Base-by-base conservation (phyloP, 2,113 vertebrate species). In the Nyctibius bracteatus region DNA sequence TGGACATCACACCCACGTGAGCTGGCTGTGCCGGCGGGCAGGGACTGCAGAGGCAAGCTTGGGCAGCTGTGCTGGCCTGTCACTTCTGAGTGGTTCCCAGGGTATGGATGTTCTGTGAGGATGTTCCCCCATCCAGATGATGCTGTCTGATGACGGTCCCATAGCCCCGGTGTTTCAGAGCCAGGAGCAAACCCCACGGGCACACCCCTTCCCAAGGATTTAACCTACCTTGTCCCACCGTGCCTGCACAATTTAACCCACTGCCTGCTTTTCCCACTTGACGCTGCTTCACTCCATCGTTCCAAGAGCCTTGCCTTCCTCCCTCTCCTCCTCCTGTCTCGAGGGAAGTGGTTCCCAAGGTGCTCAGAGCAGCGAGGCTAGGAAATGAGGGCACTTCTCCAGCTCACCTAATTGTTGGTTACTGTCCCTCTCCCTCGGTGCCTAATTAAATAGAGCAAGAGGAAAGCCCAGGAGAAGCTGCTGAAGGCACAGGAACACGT, bases 391-490 rank as follows among this genome's bases (percentile, higher is more conserved):
- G 94, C 93, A 88, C 52, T 90, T 86, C 72, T 96, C 71, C 68
- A 84, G 84, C 88, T 96, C 93, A 94, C 79, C 93, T 97, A 94
- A 96, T 97, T 96, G 96, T 87, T 90, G 92, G 88, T 95, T 97
- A 73, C 90, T 44, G 37, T 80, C 91, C 91, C 54, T 86, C n/a
- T 96, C 96, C 96, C 96, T 91, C 0, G 0, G 67, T 59, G 84
- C 92, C 92, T 94, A 94, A 94, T 97, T 97, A 97, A 96, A 80
- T 92, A 92, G 95, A 96, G 77, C 94, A 96, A 77, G 90, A 94
- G 73, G 71, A 94, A 92, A 88, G 81, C 96, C 96, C 92, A 84
- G 88, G 96, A 95, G 97, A 88, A 94, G 82, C 84, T 75, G 58
- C 86, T 84, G 80, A 85, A 91, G 54, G 91, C 89, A 49, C 72